Evolutionary conservation across 2,113 vertebrate species (phyloP).

Genomic region (Boleophthalmus pectinirostris): DNA sequence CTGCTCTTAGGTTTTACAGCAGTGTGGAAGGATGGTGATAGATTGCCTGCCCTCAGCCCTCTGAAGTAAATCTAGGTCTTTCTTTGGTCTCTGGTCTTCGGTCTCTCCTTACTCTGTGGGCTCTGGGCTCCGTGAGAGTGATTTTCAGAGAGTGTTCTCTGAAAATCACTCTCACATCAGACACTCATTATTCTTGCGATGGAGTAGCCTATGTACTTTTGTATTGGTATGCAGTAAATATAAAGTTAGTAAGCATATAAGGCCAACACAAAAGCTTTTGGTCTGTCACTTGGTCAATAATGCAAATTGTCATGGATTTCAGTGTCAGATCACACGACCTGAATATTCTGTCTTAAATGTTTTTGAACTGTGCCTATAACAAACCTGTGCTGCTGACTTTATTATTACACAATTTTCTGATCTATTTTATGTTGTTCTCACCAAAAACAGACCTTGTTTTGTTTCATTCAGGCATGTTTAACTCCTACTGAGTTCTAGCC

Average conservation of each 20-base stretch:
- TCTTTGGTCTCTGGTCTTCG: neutral
- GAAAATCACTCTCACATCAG: no score
- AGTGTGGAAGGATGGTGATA: neutral
- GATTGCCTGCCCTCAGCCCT: neutral
- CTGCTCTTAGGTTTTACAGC: neutral
- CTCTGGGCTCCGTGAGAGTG: neutral
- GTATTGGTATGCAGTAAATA: no score
- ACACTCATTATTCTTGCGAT: neutral
- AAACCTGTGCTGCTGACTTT: neutral
- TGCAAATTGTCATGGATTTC: neutral
- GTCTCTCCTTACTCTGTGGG: neutral
- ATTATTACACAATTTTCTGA: no score
- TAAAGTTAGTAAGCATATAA: neutral
- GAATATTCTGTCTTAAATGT: no score
- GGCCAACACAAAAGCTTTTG: neutral
- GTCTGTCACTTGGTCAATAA: neutral
- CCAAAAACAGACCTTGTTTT: no score
- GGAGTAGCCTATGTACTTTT: no score
- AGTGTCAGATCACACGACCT: neutral
- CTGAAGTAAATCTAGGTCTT: neutral
- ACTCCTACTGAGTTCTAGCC: no score
- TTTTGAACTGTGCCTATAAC: neutral
- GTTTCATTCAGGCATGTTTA: no score
- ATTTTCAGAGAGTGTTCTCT: neutral
- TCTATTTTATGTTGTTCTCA: no score